Evolutionary conservation across 2,888 invertebrate genomes (phyloP), one percentile per base, ranked within the genome.

Genomic region (Polyommatus icarus): DNA sequence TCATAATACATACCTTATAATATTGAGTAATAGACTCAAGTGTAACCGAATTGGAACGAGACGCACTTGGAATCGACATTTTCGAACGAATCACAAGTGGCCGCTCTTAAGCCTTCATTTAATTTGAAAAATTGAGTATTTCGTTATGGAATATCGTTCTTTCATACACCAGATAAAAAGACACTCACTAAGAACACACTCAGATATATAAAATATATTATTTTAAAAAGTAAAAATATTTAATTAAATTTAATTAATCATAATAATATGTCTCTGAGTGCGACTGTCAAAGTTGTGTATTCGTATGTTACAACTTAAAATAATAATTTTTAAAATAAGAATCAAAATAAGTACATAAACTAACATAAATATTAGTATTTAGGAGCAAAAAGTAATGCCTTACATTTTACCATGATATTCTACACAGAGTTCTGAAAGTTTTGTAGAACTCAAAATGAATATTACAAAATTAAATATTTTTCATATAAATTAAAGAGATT

Each of bases 11-110:
- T 20, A 59, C 59, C 36, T 36, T 20, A 20, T 20, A 20, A 20
- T 20, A 20, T 61, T 10, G 4, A 18, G 61, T 20, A 20, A 24
- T 61, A n/a, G n/a, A 20, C 24, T 61, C 61, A 24, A 61, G 61
- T n/a, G n/a, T 12, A 61, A 20, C 61, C 61, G 24, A 61, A 61
- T 61, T 61, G 61, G 61, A 12, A 61, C 61, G 61, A 61, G 24
- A 61, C 61, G 8, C 61, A 24, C 40, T 40, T 40, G 10, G 24
- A 7, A 24, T 7, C 61, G 61, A 5, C 7, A 20, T 61, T 61
- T 24, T 61, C n/a, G 61, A 7, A 20, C 10, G 61, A 20, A 20
- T 7, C 61, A 10, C 7, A 24, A 61, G 61, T 61, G 10, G 20
- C 61, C 20, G 36, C 36, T 40, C 32, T 32, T 32, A 32, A 32